A percentile compares a stretch with the other conserved stretches of the same genome.
These are phyloP conservation scores for Neogale vison DNA, from an alignment of 2,113 vertebrate genomes.

Conservation along the genomic window DNA sequence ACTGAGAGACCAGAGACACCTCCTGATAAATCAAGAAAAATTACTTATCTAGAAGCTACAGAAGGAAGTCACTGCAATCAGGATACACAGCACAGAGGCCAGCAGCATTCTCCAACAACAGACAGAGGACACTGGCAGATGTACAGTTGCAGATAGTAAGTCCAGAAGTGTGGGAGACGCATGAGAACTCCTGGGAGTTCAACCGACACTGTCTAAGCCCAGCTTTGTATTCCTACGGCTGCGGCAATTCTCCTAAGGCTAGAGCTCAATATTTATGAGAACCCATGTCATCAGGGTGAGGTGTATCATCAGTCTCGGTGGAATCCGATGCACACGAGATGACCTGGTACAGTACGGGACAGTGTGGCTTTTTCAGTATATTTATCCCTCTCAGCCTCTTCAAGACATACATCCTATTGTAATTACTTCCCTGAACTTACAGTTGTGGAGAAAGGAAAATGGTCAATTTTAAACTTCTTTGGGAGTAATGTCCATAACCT, in stretches of 20 bases:
- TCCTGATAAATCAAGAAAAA: constrained; percentile 69
- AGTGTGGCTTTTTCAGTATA: background rate
- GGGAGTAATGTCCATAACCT: background rate
- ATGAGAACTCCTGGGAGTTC: background rate
- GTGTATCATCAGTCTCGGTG: background rate
- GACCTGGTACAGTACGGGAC: background rate
- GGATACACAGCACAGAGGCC: constrained; percentile 50
- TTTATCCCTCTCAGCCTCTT: background rate
- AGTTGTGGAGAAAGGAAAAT: constrained; percentile 6
- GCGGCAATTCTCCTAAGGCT: background rate
- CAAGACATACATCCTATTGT: background rate
- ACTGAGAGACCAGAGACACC: constrained; percentile 41
- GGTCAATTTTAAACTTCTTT: background rate
- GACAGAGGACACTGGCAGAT: constrained; percentile 49
- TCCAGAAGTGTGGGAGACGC: background rate
- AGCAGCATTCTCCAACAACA: constrained; percentile 60
- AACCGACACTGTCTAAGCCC: background rate
- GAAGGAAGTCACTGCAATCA: constrained; percentile 69
- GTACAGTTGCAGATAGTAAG: constrained; percentile 55
- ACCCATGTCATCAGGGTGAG: background rate
- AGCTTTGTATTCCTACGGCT: background rate
- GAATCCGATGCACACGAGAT: background rate
- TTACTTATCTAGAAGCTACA: constrained; percentile 68
- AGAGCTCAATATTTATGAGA: background rate
- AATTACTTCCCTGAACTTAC: background rate